These are phyloP conservation scores for Apomyelois bistriatella DNA, from an alignment of 2,888 invertebrate species.

Conservation along the genomic window DNA sequence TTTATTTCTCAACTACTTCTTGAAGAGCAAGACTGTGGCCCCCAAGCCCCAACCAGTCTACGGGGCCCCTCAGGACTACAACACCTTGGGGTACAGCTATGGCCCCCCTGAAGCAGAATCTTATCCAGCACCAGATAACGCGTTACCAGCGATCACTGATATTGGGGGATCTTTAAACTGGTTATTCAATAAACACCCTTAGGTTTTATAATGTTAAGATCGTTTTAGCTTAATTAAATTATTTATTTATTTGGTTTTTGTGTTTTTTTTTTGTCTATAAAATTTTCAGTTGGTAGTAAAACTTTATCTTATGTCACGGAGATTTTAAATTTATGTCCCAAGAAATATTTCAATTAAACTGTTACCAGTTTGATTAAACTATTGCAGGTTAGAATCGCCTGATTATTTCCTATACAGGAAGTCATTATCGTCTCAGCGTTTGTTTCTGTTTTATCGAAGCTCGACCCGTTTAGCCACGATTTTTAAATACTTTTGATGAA, in stretches of 20 bases:
- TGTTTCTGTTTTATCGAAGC: too few relatives aligned
- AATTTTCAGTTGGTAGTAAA: too few relatives aligned
- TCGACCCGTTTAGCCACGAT: too few relatives aligned
- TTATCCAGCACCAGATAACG: not conserved
- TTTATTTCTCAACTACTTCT: constrained; percentile 52
- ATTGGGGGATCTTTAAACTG: constrained; percentile 49
- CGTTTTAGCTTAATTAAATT: constrained; percentile 21
- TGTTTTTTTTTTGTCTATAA: not conserved
- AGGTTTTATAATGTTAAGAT: not conserved
- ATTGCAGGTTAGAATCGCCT: too few relatives aligned
- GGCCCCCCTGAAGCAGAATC: constrained; percentile 55
- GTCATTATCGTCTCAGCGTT: too few relatives aligned
- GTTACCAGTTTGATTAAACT: too few relatives aligned
- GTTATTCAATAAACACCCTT: constrained; percentile 48
- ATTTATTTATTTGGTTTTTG: constrained; percentile 20
- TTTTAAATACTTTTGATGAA: too few relatives aligned
- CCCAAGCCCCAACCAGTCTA: constrained; percentile 36
- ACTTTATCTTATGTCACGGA: too few relatives aligned
- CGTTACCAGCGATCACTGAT: constrained; percentile 32
- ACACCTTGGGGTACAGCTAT: constrained; percentile 68
- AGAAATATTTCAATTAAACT: too few relatives aligned
- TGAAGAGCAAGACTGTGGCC: constrained; percentile 44
- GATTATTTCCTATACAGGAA: too few relatives aligned
- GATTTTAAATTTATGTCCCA: too few relatives aligned
- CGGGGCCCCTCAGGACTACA: constrained; percentile 59